phyloP scores from a whole-genome alignment of 2,113 vertebrate genomes.

The Cephalopholis sonnerati region DNA sequence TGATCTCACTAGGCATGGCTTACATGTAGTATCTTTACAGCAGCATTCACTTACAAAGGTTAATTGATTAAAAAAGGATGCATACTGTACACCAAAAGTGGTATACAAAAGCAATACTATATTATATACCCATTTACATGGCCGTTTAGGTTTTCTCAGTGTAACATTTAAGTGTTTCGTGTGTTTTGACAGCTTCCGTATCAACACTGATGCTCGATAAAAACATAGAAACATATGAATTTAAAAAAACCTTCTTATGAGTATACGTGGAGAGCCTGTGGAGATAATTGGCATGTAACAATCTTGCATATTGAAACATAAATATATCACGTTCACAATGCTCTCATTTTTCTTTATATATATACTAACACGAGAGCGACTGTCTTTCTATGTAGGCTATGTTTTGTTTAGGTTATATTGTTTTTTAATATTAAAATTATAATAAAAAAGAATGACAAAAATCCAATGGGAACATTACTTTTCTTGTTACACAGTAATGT shows the following conservation, averaged over 20 bases:
- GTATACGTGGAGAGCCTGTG: slow-evolving; percentile 48
- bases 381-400: slow-evolving; percentile 49
- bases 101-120: slow-evolving; percentile 73
- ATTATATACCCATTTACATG: slow-evolving; percentile 70
- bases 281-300: slow-evolving; percentile 59
- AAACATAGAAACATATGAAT: slow-evolving; percentile 60
- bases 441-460: slow-evolving; percentile 54
- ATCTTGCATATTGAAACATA: slow-evolving; percentile 76
- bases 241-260: slow-evolving; percentile 40
- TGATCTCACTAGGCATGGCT: slow-evolving; percentile 79
- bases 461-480: slow-evolving; percentile 53
- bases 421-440: slow-evolving; percentile 65
- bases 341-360: slow-evolving; percentile 58
- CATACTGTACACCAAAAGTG: slow-evolving; percentile 75
- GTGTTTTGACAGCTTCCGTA: slow-evolving; percentile 51
- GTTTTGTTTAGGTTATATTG: slow-evolving; percentile 48
- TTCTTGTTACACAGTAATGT: slow-evolving; percentile 59
- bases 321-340: slow-evolving; percentile 67
- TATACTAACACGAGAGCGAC: slow-evolving; percentile 58
- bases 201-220: slow-evolving; percentile 59
- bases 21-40: slow-evolving; percentile 75
- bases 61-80: slow-evolving; percentile 78
- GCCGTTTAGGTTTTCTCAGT: slow-evolving; percentile 49
- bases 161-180: slow-evolving; percentile 46
- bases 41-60: slow-evolving; percentile 81